Base-by-base conservation (phyloP, 2,113 vertebrate genomes). In the Tautogolabrus adspersus region DNA sequence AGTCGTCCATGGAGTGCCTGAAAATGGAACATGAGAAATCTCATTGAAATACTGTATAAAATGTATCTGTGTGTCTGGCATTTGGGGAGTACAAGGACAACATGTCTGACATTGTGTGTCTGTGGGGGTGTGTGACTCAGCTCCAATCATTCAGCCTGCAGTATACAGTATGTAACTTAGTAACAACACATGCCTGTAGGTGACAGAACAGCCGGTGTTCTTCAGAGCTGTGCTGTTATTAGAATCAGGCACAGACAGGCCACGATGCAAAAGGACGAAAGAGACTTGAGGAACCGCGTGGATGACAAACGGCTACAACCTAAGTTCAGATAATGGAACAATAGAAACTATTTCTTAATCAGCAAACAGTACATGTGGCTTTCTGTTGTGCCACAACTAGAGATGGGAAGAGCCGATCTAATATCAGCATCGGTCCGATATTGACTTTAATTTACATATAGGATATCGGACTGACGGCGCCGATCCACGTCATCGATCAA, bases 1-100 rank as follows among this genome's bases (percentile, higher is more conserved):
- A 87, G 70, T 64, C 89, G 87, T 80, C 89, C 88, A 65, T 87
- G 86, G 54, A 94, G 83, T 66, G 84, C 90, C 94, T 95, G 85
- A 22, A 47, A 79, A 1, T 1, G 5, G 75, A 46, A 65, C 19
- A 67, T 0, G 19, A 47, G 16, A 34, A 26, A 7, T 52, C 8
- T n/a, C 18, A 49, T 7, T 49, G 16, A 49, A 49, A 49, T 5
- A 15, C 1, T 34, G 30, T 34, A 6, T 34, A 47, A 47, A 2
- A 7, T 6, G 47, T 19, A 7, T 18, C 7, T 6, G 5, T 8
- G 7, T 49, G 44, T 49, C 15, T 9, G 0, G 5, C 13, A 10
- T 1, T 46, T 8, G 9, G 40, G 40, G 4, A 21, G 57, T 3
- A 52, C 21, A 42, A 3, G 40, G 47, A 37, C 5, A 55, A 1